Evolutionary conservation across 2,888 invertebrate genomes (phyloP), one percentile per base, ranked within the genome.

Genomic region (Resseliella maxima): DNA sequence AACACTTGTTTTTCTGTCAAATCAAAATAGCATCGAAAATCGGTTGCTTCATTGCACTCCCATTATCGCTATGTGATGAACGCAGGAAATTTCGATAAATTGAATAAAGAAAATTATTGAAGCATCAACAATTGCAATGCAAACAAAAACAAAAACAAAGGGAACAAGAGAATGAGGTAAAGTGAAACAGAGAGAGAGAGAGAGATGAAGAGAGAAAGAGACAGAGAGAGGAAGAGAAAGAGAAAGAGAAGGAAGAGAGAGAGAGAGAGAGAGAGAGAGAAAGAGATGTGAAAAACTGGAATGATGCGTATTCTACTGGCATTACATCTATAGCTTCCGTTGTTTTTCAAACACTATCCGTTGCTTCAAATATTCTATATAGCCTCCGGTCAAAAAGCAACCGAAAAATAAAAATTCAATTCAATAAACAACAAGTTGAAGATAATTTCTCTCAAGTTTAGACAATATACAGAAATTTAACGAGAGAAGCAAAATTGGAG

Each of bases 61-160:
- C 35, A 72, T 72, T 72, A 35, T 72, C n/a, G 72, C 31, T 24
- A 24, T 24, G 2, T 59, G 59, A n/a, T 27, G 15, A 72, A 31
- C 31, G 31, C 72, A 72, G 72, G 72, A 72, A 35, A 72, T 72
- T 72, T 72, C 72, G 72, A 72, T 59, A 72, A 72, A 35, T 72
- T n/a, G 72, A 31, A 72, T 15, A 72, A 31, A 31, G 72, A 72
- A 72, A 72, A 72, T 72, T 31, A 72, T 15, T 72, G 72, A 72
- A 72, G 35, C 72, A 72, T 72, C 72, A 72, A 72, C 72, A 72
- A 72, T 72, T 72, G 35, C 72, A 72, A 72, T 72, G 31, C 72
- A 72, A 72, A 72, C 72, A 72, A 72, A 31, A 72, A 72, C 31
- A 72, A 72, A 72, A 35, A n/a, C n/a, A n/a, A n/a, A n/a, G n/a